These are phyloP conservation scores for Cerastis leucographa DNA, from an alignment of 2,888 invertebrate genomes.

Conservation along the genomic window DNA sequence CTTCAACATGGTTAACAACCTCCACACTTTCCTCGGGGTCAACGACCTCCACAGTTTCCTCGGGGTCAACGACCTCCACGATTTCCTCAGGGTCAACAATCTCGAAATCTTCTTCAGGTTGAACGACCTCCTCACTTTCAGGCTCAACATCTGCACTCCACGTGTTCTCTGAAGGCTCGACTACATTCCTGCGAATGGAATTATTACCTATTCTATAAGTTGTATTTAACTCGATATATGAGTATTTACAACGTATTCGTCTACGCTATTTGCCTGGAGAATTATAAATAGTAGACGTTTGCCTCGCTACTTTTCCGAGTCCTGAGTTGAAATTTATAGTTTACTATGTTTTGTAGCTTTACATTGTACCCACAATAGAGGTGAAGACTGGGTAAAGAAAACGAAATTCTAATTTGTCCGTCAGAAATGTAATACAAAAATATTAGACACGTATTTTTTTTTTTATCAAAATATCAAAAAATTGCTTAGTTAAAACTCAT, in stretches of 20 bases:
- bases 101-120: background rate
- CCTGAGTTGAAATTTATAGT: no score
- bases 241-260: background rate
- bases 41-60: background rate
- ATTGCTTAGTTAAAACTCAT: no score
- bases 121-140: background rate
- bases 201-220: background rate
- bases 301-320: no score
- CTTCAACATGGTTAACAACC: conserved; percentile 52
- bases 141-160: conserved; percentile 27
- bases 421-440: no score
- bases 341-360: no score
- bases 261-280: no score
- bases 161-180: conserved; percentile 21
- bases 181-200: conserved; percentile 28
- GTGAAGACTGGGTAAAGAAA: no score
- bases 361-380: no score
- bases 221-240: background rate
- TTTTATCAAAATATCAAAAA: no score
- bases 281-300: no score
- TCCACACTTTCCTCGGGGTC: conserved; percentile 17
- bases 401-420: no score
- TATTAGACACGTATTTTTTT: no score
- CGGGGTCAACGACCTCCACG: background rate
- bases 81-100: background rate